A percentile compares a stretch with the other conserved stretches of the same genome.
Conservation (phyloP, 2,888 invertebrate genomes). For the Drosophila antonietae region DNA sequence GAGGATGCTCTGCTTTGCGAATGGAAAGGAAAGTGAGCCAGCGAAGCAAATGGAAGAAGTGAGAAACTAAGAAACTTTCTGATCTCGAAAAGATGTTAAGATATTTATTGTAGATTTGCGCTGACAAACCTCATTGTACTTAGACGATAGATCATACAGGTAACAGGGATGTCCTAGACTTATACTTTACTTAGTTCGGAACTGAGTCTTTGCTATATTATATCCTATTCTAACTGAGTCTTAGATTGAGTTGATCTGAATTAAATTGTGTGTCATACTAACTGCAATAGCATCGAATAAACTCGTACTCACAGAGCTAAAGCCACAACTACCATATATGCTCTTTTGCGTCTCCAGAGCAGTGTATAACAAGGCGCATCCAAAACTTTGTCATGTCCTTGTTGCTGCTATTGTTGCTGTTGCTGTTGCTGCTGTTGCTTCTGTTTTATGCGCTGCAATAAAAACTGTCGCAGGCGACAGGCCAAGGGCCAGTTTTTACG, state of each 20-base stretch:
- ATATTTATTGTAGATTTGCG: too few relatives aligned
- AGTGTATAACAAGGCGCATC: conserved; percentile 47
- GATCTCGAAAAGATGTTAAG: too few relatives aligned
- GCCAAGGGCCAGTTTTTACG: conserved; percentile 74
- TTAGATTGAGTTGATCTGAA: too few relatives aligned
- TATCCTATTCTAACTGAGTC: too few relatives aligned
- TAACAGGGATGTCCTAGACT: too few relatives aligned
- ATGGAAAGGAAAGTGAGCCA: too few relatives aligned
- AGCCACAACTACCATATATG: not conserved
- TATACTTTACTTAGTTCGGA: too few relatives aligned
- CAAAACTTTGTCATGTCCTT: conserved; percentile 66
- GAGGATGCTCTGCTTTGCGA: not conserved
- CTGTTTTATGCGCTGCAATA: conserved; percentile 77
- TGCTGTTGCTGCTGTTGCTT: conserved; percentile 44
- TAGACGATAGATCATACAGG: too few relatives aligned
- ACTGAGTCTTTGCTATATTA: too few relatives aligned
- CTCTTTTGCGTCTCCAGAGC: not conserved
- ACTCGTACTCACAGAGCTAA: too few relatives aligned
- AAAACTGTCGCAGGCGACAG: conserved; percentile 74
- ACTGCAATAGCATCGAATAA: too few relatives aligned
- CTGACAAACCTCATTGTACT: too few relatives aligned
- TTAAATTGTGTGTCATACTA: not conserved
- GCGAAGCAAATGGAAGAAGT: not conserved
- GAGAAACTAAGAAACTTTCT: not conserved
- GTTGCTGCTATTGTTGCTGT: conserved; percentile 45